Base-by-base conservation (phyloP, 2,888 invertebrate species). In the Luperina nickerlii region DNA sequence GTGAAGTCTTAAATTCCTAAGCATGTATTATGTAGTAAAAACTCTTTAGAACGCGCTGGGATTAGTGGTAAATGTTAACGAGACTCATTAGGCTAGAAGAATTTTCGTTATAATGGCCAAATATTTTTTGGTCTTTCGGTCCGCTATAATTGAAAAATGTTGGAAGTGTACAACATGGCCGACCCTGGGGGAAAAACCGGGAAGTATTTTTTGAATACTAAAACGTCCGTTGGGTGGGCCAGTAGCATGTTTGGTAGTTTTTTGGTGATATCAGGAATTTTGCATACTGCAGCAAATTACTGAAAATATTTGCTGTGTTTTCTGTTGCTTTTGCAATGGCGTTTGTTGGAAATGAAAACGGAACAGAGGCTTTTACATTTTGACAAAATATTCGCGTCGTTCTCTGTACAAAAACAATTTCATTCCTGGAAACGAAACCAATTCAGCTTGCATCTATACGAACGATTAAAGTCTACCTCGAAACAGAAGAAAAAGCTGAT, bases 1-100 rank as follows among this genome's bases (percentile, higher is more conserved):
- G 5, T 48, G 60, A 85, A 87, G 85, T 78, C 57, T 77, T 67
- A 84, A 81, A 70, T 81, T 84, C 65, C 76, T 75, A 70, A 86
- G 38, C 83, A 85, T 84, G 87, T 84, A 86, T 87, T 88, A 84
- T 83, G 67, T 42, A 60, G 51, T 72, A 67, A 63, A 74, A 51
- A 57, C 88, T 87, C 90, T 90, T 88, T 88, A 78, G 82, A 81
- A 75, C 32, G 66, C 82, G 90, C 91, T 89, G 89, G 91, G 88
- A 73, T 92, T 93, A 92, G 89, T 88, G 90, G 89, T 88, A 79
- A 87, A 85, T 87, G 90, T 89, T 91, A 92, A 92, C 90, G 91
- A 92, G 89, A 62, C 92, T 93, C 93, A 92, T 93, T 93, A 93
- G 91, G 77, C 81, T 69, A 74, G 86, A 85, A 82, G 79, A 81